Base-by-base conservation (phyloP, 2,888 invertebrate species). In the Ochropacha duplaris region DNA sequence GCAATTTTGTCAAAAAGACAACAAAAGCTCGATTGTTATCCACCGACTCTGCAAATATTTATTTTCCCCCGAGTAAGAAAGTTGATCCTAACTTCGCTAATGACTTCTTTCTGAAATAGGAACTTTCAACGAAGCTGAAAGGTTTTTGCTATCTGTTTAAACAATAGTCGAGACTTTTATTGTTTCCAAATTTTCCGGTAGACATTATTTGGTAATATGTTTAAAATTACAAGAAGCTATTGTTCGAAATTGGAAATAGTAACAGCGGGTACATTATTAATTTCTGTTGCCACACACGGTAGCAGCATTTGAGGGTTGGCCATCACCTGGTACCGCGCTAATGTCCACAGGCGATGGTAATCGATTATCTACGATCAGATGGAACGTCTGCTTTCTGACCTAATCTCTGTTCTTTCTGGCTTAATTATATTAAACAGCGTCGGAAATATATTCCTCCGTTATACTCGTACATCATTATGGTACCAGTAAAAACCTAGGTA, bases 31-130 rank as follows among this genome's bases (percentile, higher is more conserved):
- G 84, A 84, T 85, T 87, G 85, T 87, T 86, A 84, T 86, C 79
- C 78, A 74, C 74, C 76, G 79, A 79, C 82, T 82, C 78, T 76
- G 79, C 78, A 83, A 89, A 90, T 90, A 87, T 90, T 90, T 90
- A 86, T 87, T 84, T 84, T 84, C 84, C 82, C 81, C 69, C 69
- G 73, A 75, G 82, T 76, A 72, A 73, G 75, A 79, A 85, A 88
- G 79, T 89, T 86, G 77, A 73, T 74, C 74, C 69, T 74, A 89
- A 88, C 84, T 90, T 86, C 64, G 78, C 85, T 91, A 91, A 90
- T 89, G 89, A 90, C 89, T 88, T 88, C 87, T 90, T 90, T 90
- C 83, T 79, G 73, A 83, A 83, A 80, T 80, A 71, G 73, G 74
- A 86, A 90, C 85, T 88, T 88, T 78, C 72, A 76, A 76, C 74